These are phyloP conservation scores for Poecilia latipinna DNA, from an alignment of 2,113 vertebrate genomes.

Conservation along the genomic window DNA sequence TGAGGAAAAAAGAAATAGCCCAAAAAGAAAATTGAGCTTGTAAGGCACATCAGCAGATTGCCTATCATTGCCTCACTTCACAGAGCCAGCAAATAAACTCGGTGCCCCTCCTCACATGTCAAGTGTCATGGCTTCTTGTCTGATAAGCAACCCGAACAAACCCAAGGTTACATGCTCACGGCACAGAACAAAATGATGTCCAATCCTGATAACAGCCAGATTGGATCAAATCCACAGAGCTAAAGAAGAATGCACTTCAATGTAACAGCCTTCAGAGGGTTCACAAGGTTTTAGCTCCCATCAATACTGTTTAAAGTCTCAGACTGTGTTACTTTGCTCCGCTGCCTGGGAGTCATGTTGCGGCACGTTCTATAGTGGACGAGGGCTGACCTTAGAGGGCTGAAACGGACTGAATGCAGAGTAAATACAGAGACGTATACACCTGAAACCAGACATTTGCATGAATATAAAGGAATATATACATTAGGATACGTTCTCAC, in stretches of 20 bases:
- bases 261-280: slow-evolving; percentile 21
- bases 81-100: slow-evolving; percentile 30
- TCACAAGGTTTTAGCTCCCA: slow-evolving; percentile 39
- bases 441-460: background rate
- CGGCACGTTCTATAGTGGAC: background rate
- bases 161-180: slow-evolving; percentile 22
- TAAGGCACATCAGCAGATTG: slow-evolving; percentile 1
- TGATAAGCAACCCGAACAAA: slow-evolving; percentile 52
- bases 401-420: background rate
- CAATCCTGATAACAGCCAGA: slow-evolving; percentile 44
- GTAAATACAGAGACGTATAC: background rate
- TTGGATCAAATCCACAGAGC: slow-evolving; percentile 42
- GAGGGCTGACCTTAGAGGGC: no score
- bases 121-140: slow-evolving; percentile 32
- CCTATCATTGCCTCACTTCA: slow-evolving; percentile 5
- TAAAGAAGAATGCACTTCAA: slow-evolving; percentile 15
- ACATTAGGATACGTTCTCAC: no score
- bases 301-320: slow-evolving; percentile 56
- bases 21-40: slow-evolving; percentile 3
- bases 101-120: slow-evolving; percentile 9
- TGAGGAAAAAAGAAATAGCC: slow-evolving; percentile 2
- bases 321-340: slow-evolving; percentile 9
- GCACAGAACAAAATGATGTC: slow-evolving; percentile 26
- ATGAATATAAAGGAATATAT: no score
- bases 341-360: slow-evolving; percentile 17